Evolutionary conservation across 2,888 invertebrate genomes (phyloP), one percentile per base, ranked within the genome.

Genomic region (Dolomedes plantarius): DNA sequence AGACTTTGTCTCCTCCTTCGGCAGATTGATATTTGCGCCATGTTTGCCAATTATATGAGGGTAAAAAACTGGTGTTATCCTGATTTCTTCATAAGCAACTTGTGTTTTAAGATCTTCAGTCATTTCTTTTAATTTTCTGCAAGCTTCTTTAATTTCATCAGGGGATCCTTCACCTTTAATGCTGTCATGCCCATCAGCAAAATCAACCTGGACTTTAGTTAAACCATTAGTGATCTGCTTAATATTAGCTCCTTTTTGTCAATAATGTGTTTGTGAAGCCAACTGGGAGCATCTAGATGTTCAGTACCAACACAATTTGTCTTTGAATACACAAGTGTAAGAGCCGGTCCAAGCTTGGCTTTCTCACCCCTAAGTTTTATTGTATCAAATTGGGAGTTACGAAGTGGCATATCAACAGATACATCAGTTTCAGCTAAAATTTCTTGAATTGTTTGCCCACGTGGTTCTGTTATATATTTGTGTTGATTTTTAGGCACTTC

Each of bases 341-440:
- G 90, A 41, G 93, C 96, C 90, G 95, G 93, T 86, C 98, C 98
- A 90, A 99, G 94, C 90, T 97, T 97, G 89, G 96, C 96, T 90
- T 96, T 97, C 39, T 91, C 98, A 95, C 93, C 93, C n/a, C n/a
- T n/a, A n/a, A n/a, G n/a, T n/a, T n/a, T n/a, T n/a, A n/a, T n/a
- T n/a, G n/a, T n/a, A n/a, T 97, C 98, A 71, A 95, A 95, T 64
- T 94, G 93, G 0, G 95, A 95, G 91, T 98, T 98, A 65, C 91
- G 91, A 16, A 97, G 94, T 27, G 99, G 99, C 95, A 97, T 96
- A 92, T 97, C 89, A 50, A 99, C 98, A 88, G 97, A 97, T 0
- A 99, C 98, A 73, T 98, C 98, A 36, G 98, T 98, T 89, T 95
- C 94, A 99, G n/a, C n/a, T n/a, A n/a, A n/a, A n/a, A n/a, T n/a